Conservation (phyloP, 2,888 invertebrate genomes). For the Megaustenia siamemsis region DNA sequence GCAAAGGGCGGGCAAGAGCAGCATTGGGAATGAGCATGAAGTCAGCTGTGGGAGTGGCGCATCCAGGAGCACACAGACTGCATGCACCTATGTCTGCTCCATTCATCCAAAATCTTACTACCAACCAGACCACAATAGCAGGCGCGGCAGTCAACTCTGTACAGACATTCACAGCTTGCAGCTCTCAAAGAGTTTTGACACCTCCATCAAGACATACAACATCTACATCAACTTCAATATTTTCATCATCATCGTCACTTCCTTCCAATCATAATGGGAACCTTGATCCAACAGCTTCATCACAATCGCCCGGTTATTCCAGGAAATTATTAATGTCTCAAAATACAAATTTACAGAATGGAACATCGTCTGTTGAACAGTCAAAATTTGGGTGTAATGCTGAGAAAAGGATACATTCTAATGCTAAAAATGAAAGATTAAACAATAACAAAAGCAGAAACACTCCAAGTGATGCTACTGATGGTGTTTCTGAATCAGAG, state of each 20-base stretch:
- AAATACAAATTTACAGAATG: neutral
- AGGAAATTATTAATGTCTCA: neutral
- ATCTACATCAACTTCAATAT: constrained; percentile 2
- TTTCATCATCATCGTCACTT: constrained; percentile 27
- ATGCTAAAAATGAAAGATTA: neutral
- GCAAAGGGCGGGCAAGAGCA: constrained; percentile 41
- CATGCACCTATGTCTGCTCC: neutral
- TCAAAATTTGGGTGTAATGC: neutral
- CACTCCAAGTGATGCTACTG: neutral
- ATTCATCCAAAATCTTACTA: neutral
- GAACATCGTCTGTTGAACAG: neutral
- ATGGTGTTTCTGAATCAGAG: neutral
- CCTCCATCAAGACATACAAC: constrained; percentile 10
- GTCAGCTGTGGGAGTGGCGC: neutral
- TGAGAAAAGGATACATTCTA: constrained; percentile 5
- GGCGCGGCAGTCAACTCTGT: neutral
- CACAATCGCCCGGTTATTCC: constrained; percentile 37
- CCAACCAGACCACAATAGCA: constrained; percentile 3
- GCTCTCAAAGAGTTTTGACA: neutral
- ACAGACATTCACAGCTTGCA: neutral
- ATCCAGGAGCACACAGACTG: constrained; percentile 30
- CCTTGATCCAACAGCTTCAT: constrained; percentile 30
- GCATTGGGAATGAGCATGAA: constrained; percentile 43
- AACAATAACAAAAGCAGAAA: neutral
- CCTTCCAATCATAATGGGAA: neutral